phyloP scores from a whole-genome alignment of 2,888 invertebrate species.

The Eledone cirrhosa region DNA sequence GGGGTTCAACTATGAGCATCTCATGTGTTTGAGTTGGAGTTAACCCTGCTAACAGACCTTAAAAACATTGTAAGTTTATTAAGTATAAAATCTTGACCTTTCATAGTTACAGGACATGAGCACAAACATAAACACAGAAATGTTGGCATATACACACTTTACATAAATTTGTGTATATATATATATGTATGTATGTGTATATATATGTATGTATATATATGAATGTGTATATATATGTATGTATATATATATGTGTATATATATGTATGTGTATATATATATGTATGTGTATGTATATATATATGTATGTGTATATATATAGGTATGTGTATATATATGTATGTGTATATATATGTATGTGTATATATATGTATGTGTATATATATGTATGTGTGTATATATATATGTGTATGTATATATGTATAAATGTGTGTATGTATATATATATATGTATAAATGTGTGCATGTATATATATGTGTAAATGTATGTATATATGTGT shows the following conservation, averaged over 20 bases:
- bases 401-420: neutral
- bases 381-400: neutral
- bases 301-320: neutral
- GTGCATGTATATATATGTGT: no score
- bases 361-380: conserved; percentile 3
- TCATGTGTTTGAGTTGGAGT: no score
- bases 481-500: no score
- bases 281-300: neutral
- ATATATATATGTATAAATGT: no score
- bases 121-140: no score
- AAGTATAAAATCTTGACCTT: no score
- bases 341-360: neutral
- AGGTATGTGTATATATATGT: neutral
- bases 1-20: no score
- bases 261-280: neutral
- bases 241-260: neutral
- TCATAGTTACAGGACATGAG: no score
- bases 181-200: neutral
- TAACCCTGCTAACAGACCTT: no score
- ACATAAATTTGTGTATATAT: neutral
- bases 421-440: neutral
- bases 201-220: neutral
- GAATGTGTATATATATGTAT: neutral
- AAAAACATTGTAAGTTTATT: no score
- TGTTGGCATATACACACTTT: conserved; percentile 1